phyloP scores from a whole-genome alignment of 2,797 vertebrate species.

The Propithecus perrieri region DNA sequence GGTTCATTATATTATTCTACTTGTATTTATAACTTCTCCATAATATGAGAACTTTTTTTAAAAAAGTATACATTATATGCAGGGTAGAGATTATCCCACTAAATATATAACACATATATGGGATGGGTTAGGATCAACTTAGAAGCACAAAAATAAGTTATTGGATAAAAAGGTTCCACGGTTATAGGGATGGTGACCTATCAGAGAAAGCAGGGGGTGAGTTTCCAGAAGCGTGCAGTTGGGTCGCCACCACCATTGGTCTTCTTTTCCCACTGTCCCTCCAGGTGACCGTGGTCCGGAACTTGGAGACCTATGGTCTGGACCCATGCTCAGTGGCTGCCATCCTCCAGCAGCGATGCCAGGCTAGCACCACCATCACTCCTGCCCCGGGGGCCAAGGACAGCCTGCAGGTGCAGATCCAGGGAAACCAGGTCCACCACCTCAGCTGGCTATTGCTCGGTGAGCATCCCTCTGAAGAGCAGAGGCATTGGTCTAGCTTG shows the following conservation, averaged over 20 bases:
- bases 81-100: neutral
- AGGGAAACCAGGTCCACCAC: constrained; percentile 96
- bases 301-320: constrained; percentile 94
- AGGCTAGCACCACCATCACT: constrained; percentile 93
- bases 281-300: constrained; percentile 96
- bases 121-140: neutral
- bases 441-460: constrained; percentile 92
- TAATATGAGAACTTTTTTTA: neutral
- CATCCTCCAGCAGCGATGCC: constrained; percentile 91
- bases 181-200: neutral
- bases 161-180: neutral
- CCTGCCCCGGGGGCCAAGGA: constrained; percentile 91
- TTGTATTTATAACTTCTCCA: constrained; percentile 38
- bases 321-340: constrained; percentile 90
- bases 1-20: neutral
- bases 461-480: constrained; percentile 76
- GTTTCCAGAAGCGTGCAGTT: neutral
- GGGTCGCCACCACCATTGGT: neutral
- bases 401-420: constrained; percentile 94
- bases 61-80: neutral
- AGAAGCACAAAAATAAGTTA: neutral
- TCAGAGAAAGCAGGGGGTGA: neutral
- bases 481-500: neutral
- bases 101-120: neutral
- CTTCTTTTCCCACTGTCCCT: neutral